Evolutionary conservation across 2,888 invertebrate species (phyloP).

Genomic region (Drosophila limbata): DNA sequence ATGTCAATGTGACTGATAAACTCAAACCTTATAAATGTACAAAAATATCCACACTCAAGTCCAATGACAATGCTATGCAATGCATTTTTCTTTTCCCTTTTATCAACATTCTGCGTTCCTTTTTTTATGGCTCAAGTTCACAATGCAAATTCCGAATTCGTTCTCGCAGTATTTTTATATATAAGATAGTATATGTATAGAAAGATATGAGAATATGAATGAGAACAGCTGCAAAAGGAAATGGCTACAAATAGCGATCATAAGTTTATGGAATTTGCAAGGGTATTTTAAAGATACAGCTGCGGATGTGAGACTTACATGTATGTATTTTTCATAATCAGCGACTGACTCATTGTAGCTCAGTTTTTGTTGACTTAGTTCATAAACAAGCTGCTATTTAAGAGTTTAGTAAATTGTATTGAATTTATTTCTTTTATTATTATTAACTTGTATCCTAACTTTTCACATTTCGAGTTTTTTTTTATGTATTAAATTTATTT

Average conservation of each 20-base stretch:
- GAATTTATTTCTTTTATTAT: no score
- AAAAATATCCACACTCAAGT: slow-evolving; percentile 14
- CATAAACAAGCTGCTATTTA: background rate
- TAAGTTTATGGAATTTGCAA: slow-evolving; percentile 47
- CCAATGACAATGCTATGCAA: slow-evolving; percentile 38
- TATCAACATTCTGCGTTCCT: slow-evolving; percentile 46
- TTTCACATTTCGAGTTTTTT: no score
- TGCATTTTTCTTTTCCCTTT: slow-evolving; percentile 25
- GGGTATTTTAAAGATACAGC: background rate
- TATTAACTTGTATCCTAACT: no score
- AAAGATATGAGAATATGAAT: slow-evolving; percentile 12
- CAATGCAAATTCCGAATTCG: slow-evolving; percentile 42
- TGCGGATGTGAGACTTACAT: slow-evolving; percentile 3
- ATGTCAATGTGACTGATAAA: slow-evolving; percentile 35
- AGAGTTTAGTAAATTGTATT: no score
- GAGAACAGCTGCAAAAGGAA: slow-evolving; percentile 39
- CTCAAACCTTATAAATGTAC: slow-evolving; percentile 30
- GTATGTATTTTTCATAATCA: slow-evolving; percentile 11
- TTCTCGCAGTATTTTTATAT: slow-evolving; percentile 7
- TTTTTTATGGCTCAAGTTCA: slow-evolving; percentile 51
- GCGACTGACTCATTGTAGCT: slow-evolving; percentile 15
- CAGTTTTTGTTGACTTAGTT: background rate
- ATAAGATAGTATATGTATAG: slow-evolving; percentile 9
- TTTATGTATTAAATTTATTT: no score
- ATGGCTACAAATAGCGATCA: slow-evolving; percentile 39